Conservation (phyloP, 2,113 vertebrate species). For the Puntigrus tetrazona region DNA sequence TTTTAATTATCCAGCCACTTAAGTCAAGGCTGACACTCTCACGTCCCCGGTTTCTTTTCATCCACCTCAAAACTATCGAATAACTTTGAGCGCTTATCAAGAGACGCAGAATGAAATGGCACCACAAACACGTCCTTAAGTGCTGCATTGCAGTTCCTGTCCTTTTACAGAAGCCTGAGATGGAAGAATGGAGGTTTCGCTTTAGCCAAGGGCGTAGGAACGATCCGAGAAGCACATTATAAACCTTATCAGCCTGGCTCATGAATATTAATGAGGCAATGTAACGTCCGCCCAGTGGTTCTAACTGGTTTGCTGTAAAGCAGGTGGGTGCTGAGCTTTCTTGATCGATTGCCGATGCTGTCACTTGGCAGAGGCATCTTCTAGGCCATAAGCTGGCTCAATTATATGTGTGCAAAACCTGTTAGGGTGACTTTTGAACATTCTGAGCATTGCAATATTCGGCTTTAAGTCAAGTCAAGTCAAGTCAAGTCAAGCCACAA, state of each 20-base stretch:
- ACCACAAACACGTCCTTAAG: background rate
- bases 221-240: background rate
- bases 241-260: constrained; percentile 10
- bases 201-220: background rate
- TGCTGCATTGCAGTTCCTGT: constrained; percentile 6
- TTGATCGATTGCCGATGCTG: background rate
- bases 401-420: too few relatives aligned
- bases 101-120: background rate
- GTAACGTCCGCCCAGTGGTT: background rate
- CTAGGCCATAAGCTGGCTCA: background rate
- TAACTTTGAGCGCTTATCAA: constrained; percentile 25
- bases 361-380: background rate
- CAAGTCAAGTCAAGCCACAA: too few relatives aligned
- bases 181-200: background rate
- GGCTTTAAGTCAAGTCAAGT: too few relatives aligned
- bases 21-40: constrained; percentile 50
- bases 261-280: constrained; percentile 6
- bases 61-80: constrained; percentile 42
- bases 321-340: background rate
- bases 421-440: too few relatives aligned
- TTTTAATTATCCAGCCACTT: constrained; percentile 67
- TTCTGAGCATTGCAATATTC: too few relatives aligned
- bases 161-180: background rate
- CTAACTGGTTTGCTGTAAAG: constrained; percentile 15
- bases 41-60: constrained; percentile 40